These are phyloP conservation scores for Zosterops hypoxanthus DNA, from an alignment of 2,113 vertebrate species.

Conservation along the genomic window DNA sequence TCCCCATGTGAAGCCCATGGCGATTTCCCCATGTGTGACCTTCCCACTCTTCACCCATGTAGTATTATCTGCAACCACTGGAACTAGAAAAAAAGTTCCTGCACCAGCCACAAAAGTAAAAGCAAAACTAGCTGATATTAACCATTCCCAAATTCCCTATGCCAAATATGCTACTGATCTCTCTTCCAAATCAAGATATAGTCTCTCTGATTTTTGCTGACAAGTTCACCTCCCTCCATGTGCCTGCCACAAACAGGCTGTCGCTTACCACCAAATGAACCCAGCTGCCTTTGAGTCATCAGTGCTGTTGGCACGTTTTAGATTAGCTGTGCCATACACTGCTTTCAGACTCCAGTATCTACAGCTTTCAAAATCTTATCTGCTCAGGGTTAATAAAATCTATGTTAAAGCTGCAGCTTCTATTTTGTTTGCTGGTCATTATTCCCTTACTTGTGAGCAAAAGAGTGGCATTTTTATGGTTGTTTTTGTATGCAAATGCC, in stretches of 20 bases:
- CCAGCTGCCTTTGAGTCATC: fast-evolving
- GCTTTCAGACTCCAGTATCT: not conserved
- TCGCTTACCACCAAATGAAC: not conserved
- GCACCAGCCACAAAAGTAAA: not conserved
- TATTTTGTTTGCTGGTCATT: not conserved
- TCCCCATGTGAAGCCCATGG: fast-evolving
- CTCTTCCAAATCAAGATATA: not conserved
- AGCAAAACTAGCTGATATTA: not conserved
- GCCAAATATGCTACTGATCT: not conserved
- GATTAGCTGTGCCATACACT: not conserved
- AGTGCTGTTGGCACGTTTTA: not conserved
- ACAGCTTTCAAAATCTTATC: not conserved
- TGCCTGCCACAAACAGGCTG: not conserved
- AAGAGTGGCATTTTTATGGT: not conserved
- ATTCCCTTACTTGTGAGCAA: slow-evolving; percentile 21
- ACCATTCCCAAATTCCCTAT: not conserved
- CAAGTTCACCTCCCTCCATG: not conserved
- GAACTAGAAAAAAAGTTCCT: not conserved
- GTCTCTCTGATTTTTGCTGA: not conserved
- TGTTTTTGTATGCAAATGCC: not conserved
- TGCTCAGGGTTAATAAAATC: not conserved
- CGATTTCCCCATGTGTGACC: not conserved
- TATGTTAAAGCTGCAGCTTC: not conserved
- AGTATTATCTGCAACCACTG: not conserved
- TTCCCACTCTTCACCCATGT: fast-evolving